These are phyloP conservation scores for Quadroppia sp. DNA, from an alignment of 2,888 invertebrate genomes.

Conservation along the genomic window DNA sequence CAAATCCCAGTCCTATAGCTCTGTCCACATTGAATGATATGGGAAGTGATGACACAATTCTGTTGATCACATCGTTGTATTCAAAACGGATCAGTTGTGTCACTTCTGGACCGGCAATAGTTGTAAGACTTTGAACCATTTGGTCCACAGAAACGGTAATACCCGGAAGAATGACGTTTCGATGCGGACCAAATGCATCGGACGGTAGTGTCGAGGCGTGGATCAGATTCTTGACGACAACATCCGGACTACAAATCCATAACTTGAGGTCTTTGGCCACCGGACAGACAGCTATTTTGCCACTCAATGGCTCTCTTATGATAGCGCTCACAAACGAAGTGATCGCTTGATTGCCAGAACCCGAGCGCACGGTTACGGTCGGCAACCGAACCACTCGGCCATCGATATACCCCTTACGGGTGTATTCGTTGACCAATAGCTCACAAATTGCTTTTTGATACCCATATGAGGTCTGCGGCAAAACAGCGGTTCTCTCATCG, in stretches of 20 bases:
- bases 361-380: background rate
- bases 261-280: background rate
- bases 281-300: background rate
- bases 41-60: background rate
- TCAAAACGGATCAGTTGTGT: background rate
- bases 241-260: conserved; percentile 12
- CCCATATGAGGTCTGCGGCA: background rate
- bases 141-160: conserved; percentile 1
- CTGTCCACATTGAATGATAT: background rate
- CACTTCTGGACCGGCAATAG: background rate
- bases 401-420: conserved; percentile 15
- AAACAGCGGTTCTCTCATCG: background rate
- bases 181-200: background rate
- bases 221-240: background rate
- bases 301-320: background rate
- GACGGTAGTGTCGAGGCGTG: conserved; percentile 4
- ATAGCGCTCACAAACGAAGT: conserved; percentile 14
- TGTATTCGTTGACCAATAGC: conserved; percentile 13
- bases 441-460: conserved; percentile 20
- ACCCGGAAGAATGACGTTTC: conserved; percentile 11
- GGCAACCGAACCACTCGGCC: conserved; percentile 8
- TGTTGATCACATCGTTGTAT: background rate
- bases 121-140: background rate
- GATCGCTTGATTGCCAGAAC: background rate
- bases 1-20: background rate